Conservation (phyloP, 92 coral and sea anemone genomes). For the Zoanthus sociatus region DNA sequence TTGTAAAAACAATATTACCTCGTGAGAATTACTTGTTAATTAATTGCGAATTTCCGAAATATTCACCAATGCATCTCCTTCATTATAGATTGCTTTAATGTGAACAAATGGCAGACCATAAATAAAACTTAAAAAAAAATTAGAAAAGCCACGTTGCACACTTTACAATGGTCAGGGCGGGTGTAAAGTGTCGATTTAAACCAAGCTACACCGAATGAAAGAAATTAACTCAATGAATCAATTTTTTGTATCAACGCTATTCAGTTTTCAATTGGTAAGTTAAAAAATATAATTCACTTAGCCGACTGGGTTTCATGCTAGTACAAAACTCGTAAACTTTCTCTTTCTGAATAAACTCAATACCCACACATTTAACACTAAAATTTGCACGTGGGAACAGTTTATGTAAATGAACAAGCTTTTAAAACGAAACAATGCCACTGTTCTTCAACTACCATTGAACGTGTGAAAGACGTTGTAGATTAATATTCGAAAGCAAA, state of each 20-base stretch:
- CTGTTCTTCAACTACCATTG: conserved; percentile 53
- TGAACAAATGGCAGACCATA: neutral
- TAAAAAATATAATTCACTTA: neutral
- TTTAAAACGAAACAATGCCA: conserved; percentile 32
- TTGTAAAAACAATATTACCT: conserved; percentile 1
- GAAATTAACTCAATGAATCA: neutral
- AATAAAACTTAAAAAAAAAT: neutral
- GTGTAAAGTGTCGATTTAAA: neutral
- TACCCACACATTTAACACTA: conserved; percentile 11
- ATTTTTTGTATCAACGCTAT: neutral
- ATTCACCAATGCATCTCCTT: neutral
- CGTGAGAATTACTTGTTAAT: conserved; percentile 21
- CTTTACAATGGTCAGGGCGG: conserved; percentile 13
- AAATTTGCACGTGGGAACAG: conserved; percentile 65
- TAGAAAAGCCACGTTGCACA: conserved; percentile 31
- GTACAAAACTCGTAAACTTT: no score
- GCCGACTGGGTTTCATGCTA: neutral
- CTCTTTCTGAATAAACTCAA: neutral
- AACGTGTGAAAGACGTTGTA: conserved; percentile 63
- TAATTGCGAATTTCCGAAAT: conserved; percentile 8
- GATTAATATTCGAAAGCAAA: conserved; percentile 59
- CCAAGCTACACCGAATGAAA: neutral
- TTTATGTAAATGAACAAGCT: conserved; percentile 52
- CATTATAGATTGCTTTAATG: neutral
- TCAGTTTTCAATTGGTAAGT: neutral